A percentile compares a stretch with the other conserved stretches of the same genome.
phyloP scores from a whole-genome alignment of 2,797 vertebrate species.

The Enteromius radiatus region DNA sequence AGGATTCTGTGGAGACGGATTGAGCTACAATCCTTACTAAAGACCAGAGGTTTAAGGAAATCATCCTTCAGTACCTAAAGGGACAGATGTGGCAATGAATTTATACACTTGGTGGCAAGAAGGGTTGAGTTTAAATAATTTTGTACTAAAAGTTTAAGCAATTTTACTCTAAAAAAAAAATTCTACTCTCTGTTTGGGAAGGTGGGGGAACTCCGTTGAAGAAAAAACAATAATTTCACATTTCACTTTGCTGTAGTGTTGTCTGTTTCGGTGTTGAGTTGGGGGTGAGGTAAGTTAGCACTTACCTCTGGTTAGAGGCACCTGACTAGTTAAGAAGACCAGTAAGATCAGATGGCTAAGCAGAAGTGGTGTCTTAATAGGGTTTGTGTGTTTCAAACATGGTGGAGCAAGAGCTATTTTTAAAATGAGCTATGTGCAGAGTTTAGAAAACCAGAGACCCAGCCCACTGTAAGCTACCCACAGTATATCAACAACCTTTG shows the following conservation, averaged over 20 bases:
- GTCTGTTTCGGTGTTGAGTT: constrained; percentile 13
- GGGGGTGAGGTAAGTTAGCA: constrained; percentile 42
- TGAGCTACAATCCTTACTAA: background rate
- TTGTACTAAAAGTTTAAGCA: background rate
- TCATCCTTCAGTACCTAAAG: background rate
- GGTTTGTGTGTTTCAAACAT: constrained; percentile 47
- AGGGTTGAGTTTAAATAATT: background rate
- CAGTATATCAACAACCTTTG: background rate
- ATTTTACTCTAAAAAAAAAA: background rate
- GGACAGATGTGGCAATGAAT: background rate
- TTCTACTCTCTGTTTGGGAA: background rate
- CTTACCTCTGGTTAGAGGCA: constrained; percentile 63
- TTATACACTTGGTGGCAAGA: background rate
- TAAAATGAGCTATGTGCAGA: constrained; percentile 40
- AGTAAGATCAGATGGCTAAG: constrained; percentile 53
- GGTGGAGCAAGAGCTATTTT: constrained; percentile 46
- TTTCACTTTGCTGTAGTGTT: no score
- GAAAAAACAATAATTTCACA: background rate
- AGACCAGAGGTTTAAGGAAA: background rate
- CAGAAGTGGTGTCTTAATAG: constrained; percentile 50
- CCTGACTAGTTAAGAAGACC: constrained; percentile 39
- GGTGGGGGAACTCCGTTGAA: background rate
- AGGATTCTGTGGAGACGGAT: no score
- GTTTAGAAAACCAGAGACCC: constrained; percentile 12
- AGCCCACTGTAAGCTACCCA: background rate